Evolutionary conservation across 2,113 vertebrate genomes (phyloP), one percentile per base, ranked within the genome.

Genomic region (Percopsis transmontana): DNA sequence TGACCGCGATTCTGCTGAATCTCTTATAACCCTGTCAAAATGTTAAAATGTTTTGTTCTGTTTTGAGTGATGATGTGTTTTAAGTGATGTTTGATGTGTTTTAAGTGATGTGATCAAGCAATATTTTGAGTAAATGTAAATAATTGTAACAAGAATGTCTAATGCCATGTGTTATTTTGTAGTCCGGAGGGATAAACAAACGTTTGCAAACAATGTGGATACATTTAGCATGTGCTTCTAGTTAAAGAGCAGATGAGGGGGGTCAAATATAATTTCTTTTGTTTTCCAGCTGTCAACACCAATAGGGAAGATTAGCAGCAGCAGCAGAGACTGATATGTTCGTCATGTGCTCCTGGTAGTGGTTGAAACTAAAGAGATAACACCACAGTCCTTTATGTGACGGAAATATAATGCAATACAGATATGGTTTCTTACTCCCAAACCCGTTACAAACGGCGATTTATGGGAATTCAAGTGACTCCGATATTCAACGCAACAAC

Each of bases 331-430:
- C 27, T 0, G 15, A 7, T 47, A 3, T 47, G n/a, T n/a, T 16
- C 14, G 13, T 6, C 45, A 15, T 47, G 11, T 12, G 54, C 23
- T 33, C 9, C 23, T 9, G 55, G 61, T n/a, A n/a, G n/a, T 39
- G 40, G 64, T 14, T 54, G 39, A 16, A 74, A 69, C 33, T 72
- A 72, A 7, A 33, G 27, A 33, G 27, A 33, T 6, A 33, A 33
- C 27, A 33, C 27, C 27, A 33, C 27, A 7, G 27, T 33, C 5
- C 27, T 33, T 33, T 33, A 6, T 33, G 27, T 33, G 27, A 33
- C 5, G 27, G 5, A 33, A 4, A 33, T n/a, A n/a, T n/a, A n/a
- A 63, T 7, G 39, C 38, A 68, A 47, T 8, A 6, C 20, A 33
- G 21, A 48, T 52, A 8, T 12, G 2, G 50, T 52, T n/a, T 13